Evolutionary conservation across 2,797 vertebrate genomes (phyloP).

Genomic region (Lateolabrax maculatus): DNA sequence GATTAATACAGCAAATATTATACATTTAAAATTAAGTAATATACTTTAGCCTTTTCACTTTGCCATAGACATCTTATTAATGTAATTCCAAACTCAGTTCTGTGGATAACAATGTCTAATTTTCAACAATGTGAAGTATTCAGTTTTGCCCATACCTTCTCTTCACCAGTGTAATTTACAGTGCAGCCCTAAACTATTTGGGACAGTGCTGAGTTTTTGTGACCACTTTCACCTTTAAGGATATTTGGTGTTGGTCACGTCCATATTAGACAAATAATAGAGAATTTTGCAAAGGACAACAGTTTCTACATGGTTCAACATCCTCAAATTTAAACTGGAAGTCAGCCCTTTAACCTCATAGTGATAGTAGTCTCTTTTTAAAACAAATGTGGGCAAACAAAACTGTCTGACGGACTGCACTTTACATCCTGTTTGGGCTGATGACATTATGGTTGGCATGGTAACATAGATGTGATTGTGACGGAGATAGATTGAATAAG

Average conservation of each 20-base stretch:
- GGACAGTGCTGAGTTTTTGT: background rate
- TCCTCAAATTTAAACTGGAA: background rate
- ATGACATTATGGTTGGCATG: constrained; percentile 33
- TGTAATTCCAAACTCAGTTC: background rate
- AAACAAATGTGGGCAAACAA: constrained; percentile 4
- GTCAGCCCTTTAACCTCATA: background rate
- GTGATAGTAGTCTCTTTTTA: background rate
- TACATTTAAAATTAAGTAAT: background rate
- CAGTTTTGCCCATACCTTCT: background rate
- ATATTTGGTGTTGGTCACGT: background rate
- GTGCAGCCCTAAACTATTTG: background rate
- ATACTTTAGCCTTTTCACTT: background rate
- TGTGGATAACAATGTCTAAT: background rate
- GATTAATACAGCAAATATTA: background rate
- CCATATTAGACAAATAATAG: background rate
- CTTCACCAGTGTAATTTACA: background rate
- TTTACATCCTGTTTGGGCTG: constrained; percentile 52
- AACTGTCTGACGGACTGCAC: background rate
- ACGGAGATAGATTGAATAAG: constrained; percentile 32
- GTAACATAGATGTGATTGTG: constrained; percentile 36
- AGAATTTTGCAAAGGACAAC: background rate
- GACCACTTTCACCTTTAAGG: background rate
- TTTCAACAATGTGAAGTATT: background rate
- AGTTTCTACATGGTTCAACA: background rate
- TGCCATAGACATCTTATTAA: background rate